Evolutionary conservation across 2,113 vertebrate genomes (phyloP).

Genomic region (Andinoacara biseriatus): DNA sequence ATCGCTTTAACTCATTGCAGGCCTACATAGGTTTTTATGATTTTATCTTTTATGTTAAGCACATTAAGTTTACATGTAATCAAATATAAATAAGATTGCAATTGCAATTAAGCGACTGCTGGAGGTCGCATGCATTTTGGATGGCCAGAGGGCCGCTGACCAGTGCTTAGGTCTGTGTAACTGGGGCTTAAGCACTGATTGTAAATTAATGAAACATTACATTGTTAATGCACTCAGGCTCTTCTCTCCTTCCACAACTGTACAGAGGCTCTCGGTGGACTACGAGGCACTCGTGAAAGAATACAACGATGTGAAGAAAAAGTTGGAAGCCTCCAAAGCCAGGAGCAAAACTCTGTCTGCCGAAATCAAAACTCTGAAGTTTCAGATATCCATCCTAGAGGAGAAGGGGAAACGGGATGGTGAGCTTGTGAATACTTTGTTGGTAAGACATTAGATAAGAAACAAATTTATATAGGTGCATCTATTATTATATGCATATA

Average conservation of each 20-base stretch:
- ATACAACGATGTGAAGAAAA: constrained; percentile 84
- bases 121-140: background rate
- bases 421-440: constrained; percentile 87
- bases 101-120: background rate
- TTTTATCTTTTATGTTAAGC: background rate
- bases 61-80: background rate
- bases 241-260: background rate
- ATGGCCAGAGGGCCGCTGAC: background rate
- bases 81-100: background rate
- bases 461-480: background rate
- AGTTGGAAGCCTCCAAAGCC: constrained; percentile 82
- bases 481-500: background rate
- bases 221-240: background rate
- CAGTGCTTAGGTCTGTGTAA: background rate
- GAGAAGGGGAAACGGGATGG: constrained; percentile 91
- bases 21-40: background rate
- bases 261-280: constrained; percentile 82
- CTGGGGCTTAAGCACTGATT: background rate
- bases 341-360: constrained; percentile 84
- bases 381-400: constrained; percentile 84
- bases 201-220: background rate
- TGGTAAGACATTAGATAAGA: constrained; percentile 79
- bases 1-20: background rate
- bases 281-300: constrained; percentile 82
- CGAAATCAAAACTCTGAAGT: constrained; percentile 86